A percentile compares a stretch with the other conserved stretches of the same genome.
Conservation (phyloP, 2,888 invertebrate genomes). For the Unio delphinus region DNA sequence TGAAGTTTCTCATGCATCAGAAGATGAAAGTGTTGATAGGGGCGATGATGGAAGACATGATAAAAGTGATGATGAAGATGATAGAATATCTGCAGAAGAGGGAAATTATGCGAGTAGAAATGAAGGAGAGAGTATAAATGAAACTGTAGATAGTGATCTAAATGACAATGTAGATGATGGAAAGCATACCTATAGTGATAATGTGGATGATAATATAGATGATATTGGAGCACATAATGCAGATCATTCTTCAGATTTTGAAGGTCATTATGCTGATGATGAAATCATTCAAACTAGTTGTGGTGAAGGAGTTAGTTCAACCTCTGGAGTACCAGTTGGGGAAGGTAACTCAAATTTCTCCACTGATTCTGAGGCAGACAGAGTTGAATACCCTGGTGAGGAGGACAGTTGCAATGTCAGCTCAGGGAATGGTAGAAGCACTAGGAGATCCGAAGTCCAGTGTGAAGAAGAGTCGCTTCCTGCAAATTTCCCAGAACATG, state of each 20-base stretch:
- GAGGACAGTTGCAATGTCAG: neutral
- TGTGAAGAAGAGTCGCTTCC: neutral
- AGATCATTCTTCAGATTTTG: too few species aligned
- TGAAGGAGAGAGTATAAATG: neutral
- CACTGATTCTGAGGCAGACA: too few species aligned
- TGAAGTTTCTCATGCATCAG: neutral
- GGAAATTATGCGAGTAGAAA: neutral
- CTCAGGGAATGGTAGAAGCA: neutral
- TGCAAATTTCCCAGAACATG: neutral
- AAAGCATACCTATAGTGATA: neutral
- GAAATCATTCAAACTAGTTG: too few species aligned
- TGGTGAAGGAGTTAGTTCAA: too few species aligned
- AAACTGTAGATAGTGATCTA: constrained; percentile 2
- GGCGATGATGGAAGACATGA: constrained; percentile 1
- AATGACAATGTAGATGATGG: neutral
- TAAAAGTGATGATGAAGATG: neutral
- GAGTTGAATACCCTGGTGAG: too few species aligned
- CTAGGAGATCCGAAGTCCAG: neutral
- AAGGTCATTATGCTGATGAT: too few species aligned
- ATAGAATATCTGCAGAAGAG: neutral
- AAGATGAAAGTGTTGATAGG: neutral
- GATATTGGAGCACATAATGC: neutral
- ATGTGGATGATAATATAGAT: constrained; percentile 1
- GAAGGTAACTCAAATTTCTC: too few species aligned
- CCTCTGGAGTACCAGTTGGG: too few species aligned